A percentile compares a stretch with the other conserved stretches of the same genome.
These are phyloP conservation scores for Antechinus stuartii DNA, from an alignment of 2,113 vertebrate species.

Conservation along the genomic window DNA sequence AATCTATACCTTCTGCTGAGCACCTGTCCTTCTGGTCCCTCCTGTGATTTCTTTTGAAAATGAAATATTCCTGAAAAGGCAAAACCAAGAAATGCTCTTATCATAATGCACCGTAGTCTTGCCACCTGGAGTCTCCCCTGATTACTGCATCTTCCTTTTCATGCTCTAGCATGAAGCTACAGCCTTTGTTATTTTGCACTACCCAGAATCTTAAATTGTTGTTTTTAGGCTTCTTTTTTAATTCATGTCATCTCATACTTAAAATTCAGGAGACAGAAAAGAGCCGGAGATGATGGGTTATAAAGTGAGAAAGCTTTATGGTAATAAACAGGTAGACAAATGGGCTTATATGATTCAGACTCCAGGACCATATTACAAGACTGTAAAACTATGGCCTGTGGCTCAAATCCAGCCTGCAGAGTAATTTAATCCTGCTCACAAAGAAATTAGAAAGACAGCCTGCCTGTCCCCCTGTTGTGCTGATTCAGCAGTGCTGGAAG, in stretches of 20 bases:
- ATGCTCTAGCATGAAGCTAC: accelerated
- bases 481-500: slow-evolving; percentile 75
- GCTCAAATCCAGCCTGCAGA: slow-evolving; percentile 66
- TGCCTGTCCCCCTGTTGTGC: slow-evolving; percentile 37
- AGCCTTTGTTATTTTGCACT: background rate
- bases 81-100: slow-evolving; percentile 2
- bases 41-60: slow-evolving; percentile 6
- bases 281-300: background rate
- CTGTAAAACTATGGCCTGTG: slow-evolving; percentile 67
- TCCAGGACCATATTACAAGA: slow-evolving; percentile 58
- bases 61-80: background rate
- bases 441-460: slow-evolving; percentile 73
- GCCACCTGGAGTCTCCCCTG: background rate
- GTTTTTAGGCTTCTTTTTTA: slow-evolving; percentile 9
- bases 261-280: background rate
- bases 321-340: slow-evolving; percentile 13
- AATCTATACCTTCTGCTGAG: background rate
- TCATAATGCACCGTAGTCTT: slow-evolving; percentile 13
- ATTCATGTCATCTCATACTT: background rate
- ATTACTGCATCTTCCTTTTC: background rate
- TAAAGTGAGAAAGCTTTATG: slow-evolving; percentile 25
- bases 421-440: slow-evolving; percentile 76
- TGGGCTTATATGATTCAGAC: slow-evolving; percentile 60
- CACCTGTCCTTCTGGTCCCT: background rate
- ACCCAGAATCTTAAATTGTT: background rate